phyloP scores from a whole-genome alignment of 1,140 invertebrate genomes.

The Lepidostoma basale region DNA sequence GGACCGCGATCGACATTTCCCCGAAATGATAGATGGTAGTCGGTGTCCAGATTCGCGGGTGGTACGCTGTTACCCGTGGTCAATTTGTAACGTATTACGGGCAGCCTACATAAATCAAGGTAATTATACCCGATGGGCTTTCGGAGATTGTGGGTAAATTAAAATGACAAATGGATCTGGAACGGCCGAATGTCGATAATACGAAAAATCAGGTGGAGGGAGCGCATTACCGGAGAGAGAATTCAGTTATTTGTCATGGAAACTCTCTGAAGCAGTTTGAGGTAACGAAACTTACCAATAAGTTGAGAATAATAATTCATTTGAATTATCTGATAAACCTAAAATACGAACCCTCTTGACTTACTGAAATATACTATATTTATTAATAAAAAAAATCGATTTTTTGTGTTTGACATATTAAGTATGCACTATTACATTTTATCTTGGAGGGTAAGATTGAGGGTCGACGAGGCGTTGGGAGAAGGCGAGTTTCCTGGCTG shows the following conservation, averaged over 20 bases:
- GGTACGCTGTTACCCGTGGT: constrained; percentile 33
- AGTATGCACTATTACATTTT: too few relatives aligned
- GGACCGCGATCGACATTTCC: constrained; percentile 28
- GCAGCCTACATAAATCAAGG: constrained; percentile 34
- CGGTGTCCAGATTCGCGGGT: constrained; percentile 33
- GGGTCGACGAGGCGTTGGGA: too few relatives aligned
- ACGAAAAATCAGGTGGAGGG: not conserved
- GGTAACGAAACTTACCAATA: not conserved
- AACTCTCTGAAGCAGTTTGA: not conserved
- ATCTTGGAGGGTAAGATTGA: too few relatives aligned
- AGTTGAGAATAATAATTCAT: not conserved
- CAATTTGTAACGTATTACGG: constrained; percentile 35
- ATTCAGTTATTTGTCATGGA: too few relatives aligned
- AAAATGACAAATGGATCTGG: constrained; percentile 34
- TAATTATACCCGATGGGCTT: constrained; percentile 36
- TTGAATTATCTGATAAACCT: not conserved
- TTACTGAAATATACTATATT: too few relatives aligned
- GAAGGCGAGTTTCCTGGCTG: too few relatives aligned
- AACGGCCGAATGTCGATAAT: constrained; percentile 20
- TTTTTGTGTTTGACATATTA: too few relatives aligned
- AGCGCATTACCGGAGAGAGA: too few relatives aligned
- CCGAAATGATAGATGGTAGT: constrained; percentile 33
- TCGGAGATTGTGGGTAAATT: constrained; percentile 34
- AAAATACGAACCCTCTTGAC: not conserved
- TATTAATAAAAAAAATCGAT: too few relatives aligned